These are phyloP conservation scores for Boulengeromyrus knoepffleri DNA, from an alignment of 2,113 vertebrate genomes.

Conservation along the genomic window DNA sequence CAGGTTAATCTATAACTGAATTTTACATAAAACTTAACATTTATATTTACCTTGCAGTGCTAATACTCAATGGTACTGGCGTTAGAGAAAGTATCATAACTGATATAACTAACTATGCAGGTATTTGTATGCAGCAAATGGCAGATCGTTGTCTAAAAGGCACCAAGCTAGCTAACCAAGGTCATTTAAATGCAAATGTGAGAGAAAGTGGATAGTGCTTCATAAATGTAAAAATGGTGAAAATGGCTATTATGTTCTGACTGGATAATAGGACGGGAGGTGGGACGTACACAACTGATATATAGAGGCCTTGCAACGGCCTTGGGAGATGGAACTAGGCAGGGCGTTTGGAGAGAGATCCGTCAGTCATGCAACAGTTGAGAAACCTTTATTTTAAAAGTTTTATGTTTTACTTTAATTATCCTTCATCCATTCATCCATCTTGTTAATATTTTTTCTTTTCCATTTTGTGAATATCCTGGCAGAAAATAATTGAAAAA, in stretches of 20 bases:
- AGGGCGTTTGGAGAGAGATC: background rate
- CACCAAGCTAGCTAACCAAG: background rate
- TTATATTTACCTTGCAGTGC: background rate
- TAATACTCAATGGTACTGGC: background rate
- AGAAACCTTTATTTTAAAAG: background rate
- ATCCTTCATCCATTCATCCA: background rate
- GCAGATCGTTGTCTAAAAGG: background rate
- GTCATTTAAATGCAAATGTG: background rate
- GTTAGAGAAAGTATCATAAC: background rate
- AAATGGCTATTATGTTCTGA: background rate
- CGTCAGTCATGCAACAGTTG: background rate
- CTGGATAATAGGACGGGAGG: background rate
- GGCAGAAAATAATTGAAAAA: background rate
- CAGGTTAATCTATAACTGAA: background rate
- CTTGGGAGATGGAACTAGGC: background rate
- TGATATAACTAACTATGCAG: constrained; percentile 5
- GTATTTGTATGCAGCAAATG: background rate
- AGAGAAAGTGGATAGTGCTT: background rate
- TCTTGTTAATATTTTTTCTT: background rate
- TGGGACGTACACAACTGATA: background rate
- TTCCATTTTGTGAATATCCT: background rate
- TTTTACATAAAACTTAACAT: background rate
- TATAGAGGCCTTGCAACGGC: background rate
- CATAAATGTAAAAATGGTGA: constrained; percentile 4
- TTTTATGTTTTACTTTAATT: background rate